Evolutionary conservation across 2,113 vertebrate genomes (phyloP), one percentile per base, ranked within the genome.

Genomic region (Ibidorhyncha struthersii): DNA sequence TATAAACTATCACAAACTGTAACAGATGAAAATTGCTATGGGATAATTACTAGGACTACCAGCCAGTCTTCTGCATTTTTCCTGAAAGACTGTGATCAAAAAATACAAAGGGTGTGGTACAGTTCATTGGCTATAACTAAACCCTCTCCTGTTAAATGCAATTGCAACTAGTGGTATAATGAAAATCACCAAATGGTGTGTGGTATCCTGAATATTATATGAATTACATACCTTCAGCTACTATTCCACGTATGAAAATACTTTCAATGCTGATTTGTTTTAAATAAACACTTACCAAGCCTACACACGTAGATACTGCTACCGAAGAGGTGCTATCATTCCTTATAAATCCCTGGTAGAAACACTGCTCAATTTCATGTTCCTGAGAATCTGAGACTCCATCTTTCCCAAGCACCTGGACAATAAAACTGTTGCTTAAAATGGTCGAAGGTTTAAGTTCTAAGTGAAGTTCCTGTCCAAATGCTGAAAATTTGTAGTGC

Each of bases 281-380:
- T 55, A 92, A 17, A 69, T 14, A 92, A 40, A 92, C 63, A 98
- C 99, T 99, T 97, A 99, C 99, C 99, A 99, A 98, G 96, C 99
- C 99, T 43, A 98, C 97, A 97, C 99, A 99, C 0, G 99, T 99
- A 18, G 99, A 99, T 97, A 99, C 97, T 45, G 99, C 99, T 50
- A 99, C 99, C 0, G 98, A 99, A 55, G 99, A 99, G 58, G 97
- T 97, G 45, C 98, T 98, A 97, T 99, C 97, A 66, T 99, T 99
- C 77, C 98, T 99, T 97, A 99, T 99, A 97, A 98, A 99, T 98
- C 99, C 99, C 98, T 99, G 99, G 98, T 99, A 99, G 96, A 99
- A 98, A 97, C 99, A 99, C 94, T 95, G 97, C 69, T 97, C 98
- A 82, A 99, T 93, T 8, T 90, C 95, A 12, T 89, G 97, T 27